Conservation (phyloP, 2,888 invertebrate genomes). For the Meta bourneti region DNA sequence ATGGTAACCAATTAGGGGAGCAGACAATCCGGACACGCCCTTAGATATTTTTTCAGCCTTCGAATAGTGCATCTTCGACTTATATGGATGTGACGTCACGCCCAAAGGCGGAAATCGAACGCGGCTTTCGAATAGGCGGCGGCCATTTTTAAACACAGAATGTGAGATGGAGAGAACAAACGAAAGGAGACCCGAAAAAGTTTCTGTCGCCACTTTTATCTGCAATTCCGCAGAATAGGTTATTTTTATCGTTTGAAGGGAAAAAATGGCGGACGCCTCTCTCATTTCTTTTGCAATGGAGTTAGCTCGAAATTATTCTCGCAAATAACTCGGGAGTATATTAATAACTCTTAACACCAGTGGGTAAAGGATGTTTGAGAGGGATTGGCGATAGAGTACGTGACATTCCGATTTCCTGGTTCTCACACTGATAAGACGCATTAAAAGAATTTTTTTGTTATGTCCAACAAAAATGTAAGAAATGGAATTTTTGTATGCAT, state of each 20-base stretch:
- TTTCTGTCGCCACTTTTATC: conserved; percentile 35
- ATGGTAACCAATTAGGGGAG: neutral
- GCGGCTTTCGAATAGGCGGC: conserved; percentile 13
- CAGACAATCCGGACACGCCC: neutral
- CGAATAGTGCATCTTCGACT: neutral
- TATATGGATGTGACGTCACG: conserved; percentile 10
- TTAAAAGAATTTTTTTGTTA: neutral
- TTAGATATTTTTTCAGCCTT: neutral
- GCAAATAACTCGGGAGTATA: conserved; percentile 42
- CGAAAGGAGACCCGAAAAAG: neutral
- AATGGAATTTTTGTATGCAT: no score
- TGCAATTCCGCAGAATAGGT: conserved; percentile 4
- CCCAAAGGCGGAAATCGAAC: conserved; percentile 47
- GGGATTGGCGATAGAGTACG: conserved; percentile 23
- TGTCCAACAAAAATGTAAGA: no score
- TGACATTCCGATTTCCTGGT: conserved; percentile 42
- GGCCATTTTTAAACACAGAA: conserved; percentile 33
- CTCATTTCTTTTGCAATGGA: neutral
- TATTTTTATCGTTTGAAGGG: conserved; percentile 50
- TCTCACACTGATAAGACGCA: conserved; percentile 4
- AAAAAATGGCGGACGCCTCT: conserved; percentile 36
- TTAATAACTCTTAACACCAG: conserved; percentile 26
- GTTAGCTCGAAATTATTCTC: conserved; percentile 49
- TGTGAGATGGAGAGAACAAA: neutral
- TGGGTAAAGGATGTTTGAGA: conserved; percentile 48